Percentiles rank a stretch among this genome's conserved stretches.
These are phyloP conservation scores for Sphaerophoria rueppellii DNA, from an alignment of 2,888 invertebrate genomes.

Conservation along the genomic window DNA sequence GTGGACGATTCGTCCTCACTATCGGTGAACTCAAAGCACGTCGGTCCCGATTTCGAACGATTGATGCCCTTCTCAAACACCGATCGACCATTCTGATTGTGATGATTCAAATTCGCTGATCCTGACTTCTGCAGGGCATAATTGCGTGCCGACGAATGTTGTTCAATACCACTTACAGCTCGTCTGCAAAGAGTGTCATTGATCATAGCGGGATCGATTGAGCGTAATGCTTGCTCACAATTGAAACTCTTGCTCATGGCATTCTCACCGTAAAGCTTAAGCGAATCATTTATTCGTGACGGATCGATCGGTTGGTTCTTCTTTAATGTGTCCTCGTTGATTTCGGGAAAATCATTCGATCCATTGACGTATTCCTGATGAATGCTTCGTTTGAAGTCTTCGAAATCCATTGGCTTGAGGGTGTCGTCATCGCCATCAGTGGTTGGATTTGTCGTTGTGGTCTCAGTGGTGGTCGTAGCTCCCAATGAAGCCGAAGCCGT, in stretches of 20 bases:
- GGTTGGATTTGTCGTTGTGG: slow-evolving; percentile 78
- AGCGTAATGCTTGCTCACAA: slow-evolving; percentile 81
- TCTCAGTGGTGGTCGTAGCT: slow-evolving; percentile 76
- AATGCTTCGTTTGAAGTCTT: slow-evolving; percentile 82
- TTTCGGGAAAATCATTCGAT: slow-evolving; percentile 80
- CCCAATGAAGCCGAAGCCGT: slow-evolving; percentile 79
- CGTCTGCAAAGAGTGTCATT: slow-evolving; percentile 79
- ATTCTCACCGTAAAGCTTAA: slow-evolving; percentile 82
- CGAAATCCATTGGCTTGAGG: slow-evolving; percentile 82
- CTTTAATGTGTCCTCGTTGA: slow-evolving; percentile 81
- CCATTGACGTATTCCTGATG: slow-evolving; percentile 82
- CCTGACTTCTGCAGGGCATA: slow-evolving; percentile 81
- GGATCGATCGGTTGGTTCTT: slow-evolving; percentile 83
- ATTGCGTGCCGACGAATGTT: slow-evolving; percentile 76
- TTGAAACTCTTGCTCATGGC: slow-evolving; percentile 82
- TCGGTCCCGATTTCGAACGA: slow-evolving; percentile 82
- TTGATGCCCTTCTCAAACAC: slow-evolving; percentile 81
- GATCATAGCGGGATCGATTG: slow-evolving; percentile 80
- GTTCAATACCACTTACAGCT: slow-evolving; percentile 75
- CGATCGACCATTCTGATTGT: slow-evolving; percentile 76
- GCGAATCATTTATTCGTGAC: slow-evolving; percentile 82
- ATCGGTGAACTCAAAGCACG: slow-evolving; percentile 80
- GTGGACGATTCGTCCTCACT: slow-evolving; percentile 80
- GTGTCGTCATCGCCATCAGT: slow-evolving; percentile 80
- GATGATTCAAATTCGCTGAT: slow-evolving; percentile 75